phyloP scores from a whole-genome alignment of 2,888 invertebrate genomes.

The Gymnosoma rotundatum region DNA sequence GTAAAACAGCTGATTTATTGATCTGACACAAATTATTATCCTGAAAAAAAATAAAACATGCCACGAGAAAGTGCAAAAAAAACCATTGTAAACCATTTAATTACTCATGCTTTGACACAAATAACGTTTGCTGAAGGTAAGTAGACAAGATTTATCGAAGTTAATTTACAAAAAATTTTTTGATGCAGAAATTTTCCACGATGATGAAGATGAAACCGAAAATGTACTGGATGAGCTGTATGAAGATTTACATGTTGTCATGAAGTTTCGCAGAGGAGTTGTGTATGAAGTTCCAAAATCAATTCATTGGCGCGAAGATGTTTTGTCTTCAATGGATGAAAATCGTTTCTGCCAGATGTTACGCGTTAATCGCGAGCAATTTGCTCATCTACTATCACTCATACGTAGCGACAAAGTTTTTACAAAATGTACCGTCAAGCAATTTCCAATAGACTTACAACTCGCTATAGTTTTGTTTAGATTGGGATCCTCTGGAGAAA shows the following conservation, averaged over 20 bases:
- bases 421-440: constrained; percentile 45
- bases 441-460: constrained; percentile 40
- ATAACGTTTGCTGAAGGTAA: constrained; percentile 33
- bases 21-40: background rate
- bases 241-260: constrained; percentile 44
- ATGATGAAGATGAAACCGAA: constrained; percentile 37
- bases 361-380: constrained; percentile 43
- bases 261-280: constrained; percentile 51
- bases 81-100: constrained; percentile 8
- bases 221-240: constrained; percentile 44
- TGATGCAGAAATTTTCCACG: constrained; percentile 44
- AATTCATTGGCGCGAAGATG: constrained; percentile 46
- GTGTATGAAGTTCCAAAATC: constrained; percentile 47
- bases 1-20: constrained; percentile 12
- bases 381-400: constrained; percentile 9
- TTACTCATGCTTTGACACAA: constrained; percentile 28
- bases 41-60: background rate
- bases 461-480: constrained; percentile 56
- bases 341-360: constrained; percentile 62
- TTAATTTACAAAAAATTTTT: constrained; percentile 38
- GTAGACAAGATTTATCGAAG: constrained; percentile 43
- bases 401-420: constrained; percentile 49
- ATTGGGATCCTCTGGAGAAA: constrained; percentile 60
- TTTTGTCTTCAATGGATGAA: constrained; percentile 52
- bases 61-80: constrained; percentile 11